A percentile compares a stretch with the other conserved stretches of the same genome.
Evolutionary conservation across 35 echinoderm and acorn worm genomes (phyloP).

Genomic region (Apostichopus parvimensis): DNA sequence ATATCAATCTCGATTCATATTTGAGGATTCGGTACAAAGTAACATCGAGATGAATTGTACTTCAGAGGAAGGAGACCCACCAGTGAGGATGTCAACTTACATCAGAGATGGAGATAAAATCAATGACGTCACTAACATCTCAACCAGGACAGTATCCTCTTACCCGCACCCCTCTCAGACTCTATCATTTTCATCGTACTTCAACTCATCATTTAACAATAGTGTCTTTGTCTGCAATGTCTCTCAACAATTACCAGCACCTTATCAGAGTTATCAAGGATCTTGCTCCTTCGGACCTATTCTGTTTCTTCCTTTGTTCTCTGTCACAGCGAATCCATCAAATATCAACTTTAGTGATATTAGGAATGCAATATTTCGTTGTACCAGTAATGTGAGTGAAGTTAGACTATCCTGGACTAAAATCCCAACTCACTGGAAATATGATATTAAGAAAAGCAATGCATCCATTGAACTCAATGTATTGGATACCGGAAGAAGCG

Average conservation of each 20-base stretch:
- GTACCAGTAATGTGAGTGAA: no score
- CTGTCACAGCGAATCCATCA: background rate
- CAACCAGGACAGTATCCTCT: background rate
- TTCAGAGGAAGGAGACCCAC: background rate
- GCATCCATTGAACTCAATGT: no score
- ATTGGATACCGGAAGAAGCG: no score
- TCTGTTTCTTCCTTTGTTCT: background rate
- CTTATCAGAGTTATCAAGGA: constrained; percentile 1
- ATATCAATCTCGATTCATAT: background rate
- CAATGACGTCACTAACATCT: background rate
- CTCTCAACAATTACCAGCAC: constrained; percentile 3
- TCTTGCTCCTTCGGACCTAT: background rate
- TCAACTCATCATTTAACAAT: background rate
- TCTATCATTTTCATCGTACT: background rate
- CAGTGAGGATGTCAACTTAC: background rate
- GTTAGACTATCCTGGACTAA: no score
- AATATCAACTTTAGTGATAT: no score
- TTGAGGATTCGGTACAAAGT: background rate
- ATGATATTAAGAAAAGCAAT: background rate
- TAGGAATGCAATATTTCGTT: no score
- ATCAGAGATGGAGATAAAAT: background rate
- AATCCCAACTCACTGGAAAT: no score
- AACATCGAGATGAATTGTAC: background rate
- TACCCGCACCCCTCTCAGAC: background rate
- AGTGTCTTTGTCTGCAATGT: constrained; percentile 15